Percentiles rank a stretch among this genome's conserved stretches.
Evolutionary conservation across 1,140 invertebrate species (phyloP).

Genomic region (Magallana ariakensis): DNA sequence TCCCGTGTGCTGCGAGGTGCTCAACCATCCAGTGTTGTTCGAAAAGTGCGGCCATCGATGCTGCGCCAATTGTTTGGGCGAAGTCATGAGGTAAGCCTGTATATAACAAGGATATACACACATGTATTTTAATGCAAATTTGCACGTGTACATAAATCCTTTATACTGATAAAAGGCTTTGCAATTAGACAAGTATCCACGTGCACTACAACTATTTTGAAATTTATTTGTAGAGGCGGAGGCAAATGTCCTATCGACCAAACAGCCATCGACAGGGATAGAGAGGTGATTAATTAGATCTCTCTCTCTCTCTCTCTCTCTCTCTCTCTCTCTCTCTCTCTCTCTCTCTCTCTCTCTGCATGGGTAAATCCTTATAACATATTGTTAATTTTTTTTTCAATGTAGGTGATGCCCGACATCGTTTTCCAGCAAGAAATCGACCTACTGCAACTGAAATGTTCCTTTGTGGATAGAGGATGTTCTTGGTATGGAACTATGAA

Average conservation of each 20-base stretch:
- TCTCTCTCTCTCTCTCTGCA: neutral
- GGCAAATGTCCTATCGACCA: constrained; percentile 69
- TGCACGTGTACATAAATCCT: too few species aligned
- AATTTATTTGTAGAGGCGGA: constrained; percentile 10
- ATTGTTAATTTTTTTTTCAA: neutral
- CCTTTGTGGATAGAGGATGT: constrained; percentile 94
- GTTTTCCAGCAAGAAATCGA: constrained; percentile 71
- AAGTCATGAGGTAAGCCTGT: constrained; percentile 63
- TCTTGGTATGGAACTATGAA: constrained; percentile 94
- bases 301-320: neutral
- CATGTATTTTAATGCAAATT: too few species aligned
- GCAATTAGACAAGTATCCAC: too few species aligned
- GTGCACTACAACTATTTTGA: too few species aligned
- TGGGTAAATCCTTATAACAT: too few species aligned
- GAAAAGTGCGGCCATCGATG: constrained; percentile 73
- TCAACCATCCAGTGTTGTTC: constrained; percentile 71
- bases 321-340: neutral
- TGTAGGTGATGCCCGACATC: constrained; percentile 63
- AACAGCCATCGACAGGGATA: constrained; percentile 63
- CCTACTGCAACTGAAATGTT: constrained; percentile 87
- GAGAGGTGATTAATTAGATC: constrained; percentile 39
- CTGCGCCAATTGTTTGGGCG: constrained; percentile 71
- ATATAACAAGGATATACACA: neutral
- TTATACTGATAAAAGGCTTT: too few species aligned
- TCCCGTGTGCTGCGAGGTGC: constrained; percentile 66